phyloP scores from a whole-genome alignment of 2,797 vertebrate species.

The Rhodeus uyekii region DNA sequence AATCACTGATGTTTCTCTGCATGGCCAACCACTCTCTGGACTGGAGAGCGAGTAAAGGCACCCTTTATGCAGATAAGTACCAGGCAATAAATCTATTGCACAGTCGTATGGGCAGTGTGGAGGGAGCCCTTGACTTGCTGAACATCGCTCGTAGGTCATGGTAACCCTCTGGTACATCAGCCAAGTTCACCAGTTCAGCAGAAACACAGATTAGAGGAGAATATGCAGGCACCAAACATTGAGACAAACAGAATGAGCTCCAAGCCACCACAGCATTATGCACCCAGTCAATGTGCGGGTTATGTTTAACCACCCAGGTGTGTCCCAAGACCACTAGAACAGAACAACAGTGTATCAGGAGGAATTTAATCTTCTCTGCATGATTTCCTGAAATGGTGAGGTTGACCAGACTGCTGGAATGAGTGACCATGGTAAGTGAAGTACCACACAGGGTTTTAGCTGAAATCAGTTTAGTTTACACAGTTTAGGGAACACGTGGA shows the following conservation, averaged over 20 bases:
- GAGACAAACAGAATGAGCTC: too few species aligned
- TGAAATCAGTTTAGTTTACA: rapidly evolving
- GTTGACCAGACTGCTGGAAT: too few species aligned
- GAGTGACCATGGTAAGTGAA: not conserved
- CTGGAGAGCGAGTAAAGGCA: not conserved
- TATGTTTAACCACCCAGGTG: not conserved
- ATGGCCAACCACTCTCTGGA: not conserved
- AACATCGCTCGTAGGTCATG: too few species aligned
- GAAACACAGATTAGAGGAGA: too few species aligned
- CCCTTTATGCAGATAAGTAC: too few species aligned
- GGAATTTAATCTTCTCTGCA: not conserved
- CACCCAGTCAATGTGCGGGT: too few species aligned
- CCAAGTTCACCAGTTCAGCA: too few species aligned
- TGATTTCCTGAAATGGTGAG: not conserved
- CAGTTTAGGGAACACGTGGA: not conserved
- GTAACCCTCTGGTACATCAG: too few species aligned
- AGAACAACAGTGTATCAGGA: not conserved
- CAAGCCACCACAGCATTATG: too few species aligned
- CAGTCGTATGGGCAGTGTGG: too few species aligned
- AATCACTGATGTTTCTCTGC: not conserved
- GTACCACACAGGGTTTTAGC: not conserved
- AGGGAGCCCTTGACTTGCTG: too few species aligned
- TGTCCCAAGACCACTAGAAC: not conserved
- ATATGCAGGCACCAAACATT: too few species aligned
- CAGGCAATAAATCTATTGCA: not conserved